These are phyloP conservation scores for Pogonomyrmex californicus DNA, from an alignment of 1,140 invertebrate genomes.

Conservation along the genomic window DNA sequence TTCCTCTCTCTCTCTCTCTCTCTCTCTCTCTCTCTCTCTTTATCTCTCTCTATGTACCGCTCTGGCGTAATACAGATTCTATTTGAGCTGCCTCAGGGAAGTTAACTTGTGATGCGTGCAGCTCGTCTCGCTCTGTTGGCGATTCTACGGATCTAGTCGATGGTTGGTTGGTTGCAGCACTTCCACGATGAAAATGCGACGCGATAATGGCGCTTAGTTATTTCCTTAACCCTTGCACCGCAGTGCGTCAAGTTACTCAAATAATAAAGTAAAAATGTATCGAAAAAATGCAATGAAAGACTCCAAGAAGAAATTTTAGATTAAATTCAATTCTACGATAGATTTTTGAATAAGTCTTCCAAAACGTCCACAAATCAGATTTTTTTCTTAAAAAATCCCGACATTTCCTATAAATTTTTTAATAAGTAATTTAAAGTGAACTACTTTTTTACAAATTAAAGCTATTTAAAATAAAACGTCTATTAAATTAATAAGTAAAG, in stretches of 20 bases:
- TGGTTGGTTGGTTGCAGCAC: constrained; percentile 58
- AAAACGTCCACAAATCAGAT: background rate
- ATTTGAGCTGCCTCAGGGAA: constrained; percentile 86
- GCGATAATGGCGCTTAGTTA: constrained; percentile 55
- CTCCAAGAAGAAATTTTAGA: background rate
- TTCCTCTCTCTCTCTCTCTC: background rate
- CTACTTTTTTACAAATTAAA: background rate
- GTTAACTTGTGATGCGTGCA: constrained; percentile 86
- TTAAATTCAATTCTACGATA: background rate
- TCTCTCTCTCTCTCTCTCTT: constrained; percentile 65
- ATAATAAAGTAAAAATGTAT: background rate
- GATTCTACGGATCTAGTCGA: constrained; percentile 73
- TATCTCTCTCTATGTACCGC: constrained; percentile 79
- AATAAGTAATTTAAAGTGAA: background rate
- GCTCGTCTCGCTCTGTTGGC: constrained; percentile 76
- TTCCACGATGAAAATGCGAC: constrained; percentile 71
- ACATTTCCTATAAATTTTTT: background rate
- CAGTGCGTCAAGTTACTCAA: background rate
- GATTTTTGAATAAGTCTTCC: background rate
- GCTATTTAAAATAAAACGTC: background rate
- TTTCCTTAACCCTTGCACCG: constrained; percentile 50
- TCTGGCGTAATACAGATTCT: constrained; percentile 85
- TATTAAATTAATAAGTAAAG: background rate
- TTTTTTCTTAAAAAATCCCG: background rate
- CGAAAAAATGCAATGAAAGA: background rate